Evolutionary conservation across 1,140 invertebrate genomes (phyloP), one percentile per base, ranked within the genome.

Genomic region (Penaeus indicus): DNA sequence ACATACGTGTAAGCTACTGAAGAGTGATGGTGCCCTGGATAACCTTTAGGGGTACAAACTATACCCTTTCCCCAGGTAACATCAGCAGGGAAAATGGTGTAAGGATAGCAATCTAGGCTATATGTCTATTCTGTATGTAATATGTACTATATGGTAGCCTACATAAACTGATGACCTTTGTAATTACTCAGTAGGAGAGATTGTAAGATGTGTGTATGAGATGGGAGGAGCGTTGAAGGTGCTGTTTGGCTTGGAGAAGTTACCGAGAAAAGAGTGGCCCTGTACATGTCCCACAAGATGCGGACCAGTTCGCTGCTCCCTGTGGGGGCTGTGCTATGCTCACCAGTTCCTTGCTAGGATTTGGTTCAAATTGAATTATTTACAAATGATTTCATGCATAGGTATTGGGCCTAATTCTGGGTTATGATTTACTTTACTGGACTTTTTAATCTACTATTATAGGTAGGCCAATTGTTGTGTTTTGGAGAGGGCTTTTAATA

Each of bases 401-500:
- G 84, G 60, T 86, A 86, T 85, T 85, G 84, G 72, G 84, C 84
- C 84, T 86, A 79, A 86, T 86, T 86, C 72, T 86, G 84, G 84
- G 84, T 86, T 86, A 86, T 86, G 84, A 86, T 86, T 86, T 86
- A 78, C 75, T 78, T 77, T 61, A 85, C 47, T 78, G 61, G 60
- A 78, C 54, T 79, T 86, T 85, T 79, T 42, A 78, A 85, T 85
- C 67, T 85, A 67, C 62, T 63, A 63, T 75, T 85, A 86, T 86
- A 77, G 84, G 75, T 86, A 86, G 84, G 84, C 75, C 69, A 86
- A 79, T 86, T 86, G 75, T 86, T 86, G 84, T 86, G 84, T 86
- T 86, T 85, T 86, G 61, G 84, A 86, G 84, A 86, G 84, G 84
- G 72, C 84, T 86, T 86, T 86, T 86, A 86, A 79, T 86, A 86